Evolutionary conservation across 2,797 vertebrate genomes (phyloP).

Genomic region (Loris lydekkerianus): DNA sequence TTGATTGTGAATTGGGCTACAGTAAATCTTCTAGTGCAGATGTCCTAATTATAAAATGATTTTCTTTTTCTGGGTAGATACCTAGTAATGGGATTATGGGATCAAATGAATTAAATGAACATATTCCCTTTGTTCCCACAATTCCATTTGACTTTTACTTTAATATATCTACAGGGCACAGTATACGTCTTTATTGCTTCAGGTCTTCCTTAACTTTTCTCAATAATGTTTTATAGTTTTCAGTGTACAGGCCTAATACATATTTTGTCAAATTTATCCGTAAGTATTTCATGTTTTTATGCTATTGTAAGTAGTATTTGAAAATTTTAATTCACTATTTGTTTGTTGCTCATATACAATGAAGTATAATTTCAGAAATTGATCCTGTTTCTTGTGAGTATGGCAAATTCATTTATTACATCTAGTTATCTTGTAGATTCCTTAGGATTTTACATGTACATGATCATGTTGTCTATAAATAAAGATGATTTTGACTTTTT

Average conservation of each 20-base stretch:
- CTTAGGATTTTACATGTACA: background rate
- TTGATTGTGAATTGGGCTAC: too few relatives aligned
- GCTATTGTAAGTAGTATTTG: background rate
- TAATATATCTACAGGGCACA: too few relatives aligned
- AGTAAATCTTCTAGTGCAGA: too few relatives aligned
- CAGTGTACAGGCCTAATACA: background rate
- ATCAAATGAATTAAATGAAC: too few relatives aligned
- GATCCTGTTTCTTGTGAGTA: background rate
- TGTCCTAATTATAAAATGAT: too few relatives aligned
- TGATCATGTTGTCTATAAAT: background rate
- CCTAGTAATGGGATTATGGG: too few relatives aligned
- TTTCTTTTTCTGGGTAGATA: too few relatives aligned
- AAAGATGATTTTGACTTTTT: background rate
- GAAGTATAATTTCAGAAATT: too few relatives aligned
- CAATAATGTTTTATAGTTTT: background rate
- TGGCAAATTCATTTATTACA: background rate
- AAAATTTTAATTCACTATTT: background rate
- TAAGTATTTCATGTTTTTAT: background rate
- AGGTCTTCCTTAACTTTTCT: background rate
- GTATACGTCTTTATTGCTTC: too few relatives aligned
- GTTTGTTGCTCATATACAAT: too few relatives aligned
- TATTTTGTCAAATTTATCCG: background rate
- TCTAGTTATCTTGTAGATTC: background rate
- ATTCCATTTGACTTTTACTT: too few relatives aligned
- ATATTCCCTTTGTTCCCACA: too few relatives aligned